Evolutionary conservation across 64 coral and sea anemone genomes (phyloP).

Genomic region (Platygyra sinensis): DNA sequence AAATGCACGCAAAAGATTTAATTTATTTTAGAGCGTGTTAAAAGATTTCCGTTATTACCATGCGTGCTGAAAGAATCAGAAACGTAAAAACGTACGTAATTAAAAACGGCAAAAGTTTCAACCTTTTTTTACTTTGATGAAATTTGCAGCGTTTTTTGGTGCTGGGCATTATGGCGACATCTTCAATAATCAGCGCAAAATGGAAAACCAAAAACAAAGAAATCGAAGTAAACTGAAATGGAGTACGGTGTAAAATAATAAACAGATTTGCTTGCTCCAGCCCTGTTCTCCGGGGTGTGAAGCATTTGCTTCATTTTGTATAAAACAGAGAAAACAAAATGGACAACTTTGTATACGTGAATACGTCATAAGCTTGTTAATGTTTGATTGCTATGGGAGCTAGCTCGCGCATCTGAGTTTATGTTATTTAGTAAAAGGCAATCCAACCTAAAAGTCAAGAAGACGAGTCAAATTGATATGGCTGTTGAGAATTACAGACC

Average conservation of each 20-base stretch:
- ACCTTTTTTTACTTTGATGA: neutral
- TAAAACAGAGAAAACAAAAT: neutral
- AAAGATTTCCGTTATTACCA: neutral
- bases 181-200: neutral
- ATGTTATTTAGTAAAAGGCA: too few species aligned
- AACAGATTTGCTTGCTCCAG: neutral
- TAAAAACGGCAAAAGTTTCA: too few species aligned
- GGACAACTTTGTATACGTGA: neutral
- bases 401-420: too few species aligned
- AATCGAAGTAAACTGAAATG: neutral
- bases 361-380: too few species aligned
- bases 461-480: too few species aligned
- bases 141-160: neutral
- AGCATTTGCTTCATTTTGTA: conserved; percentile 23
- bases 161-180: neutral
- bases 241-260: neutral
- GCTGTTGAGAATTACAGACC: too few species aligned
- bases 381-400: too few species aligned
- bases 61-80: neutral
- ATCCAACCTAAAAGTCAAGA: too few species aligned
- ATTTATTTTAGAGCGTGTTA: conserved; percentile 29
- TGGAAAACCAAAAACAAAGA: neutral
- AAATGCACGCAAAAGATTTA: conserved; percentile 8
- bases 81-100: too few species aligned
- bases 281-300: neutral